Evolutionary conservation across 2,797 vertebrate species (phyloP).

Genomic region (Betta splendens): DNA sequence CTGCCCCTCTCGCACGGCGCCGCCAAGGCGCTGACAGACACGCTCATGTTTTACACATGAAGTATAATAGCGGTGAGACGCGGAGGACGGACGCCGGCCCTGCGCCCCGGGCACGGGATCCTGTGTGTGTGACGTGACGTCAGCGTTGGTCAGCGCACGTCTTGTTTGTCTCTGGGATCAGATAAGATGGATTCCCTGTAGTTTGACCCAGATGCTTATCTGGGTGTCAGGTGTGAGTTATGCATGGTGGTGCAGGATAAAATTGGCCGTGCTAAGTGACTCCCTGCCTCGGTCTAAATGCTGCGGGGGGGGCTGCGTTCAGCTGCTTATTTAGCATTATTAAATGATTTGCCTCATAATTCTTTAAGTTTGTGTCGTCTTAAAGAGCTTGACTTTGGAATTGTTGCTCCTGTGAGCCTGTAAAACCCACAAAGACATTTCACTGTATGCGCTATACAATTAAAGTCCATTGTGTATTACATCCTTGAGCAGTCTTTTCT

Average conservation of each 20-base stretch:
- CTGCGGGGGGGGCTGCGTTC: constrained; percentile 43
- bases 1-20: constrained; percentile 27
- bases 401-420: constrained; percentile 3
- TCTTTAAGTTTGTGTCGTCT: constrained; percentile 21
- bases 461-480: constrained; percentile 40
- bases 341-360: constrained; percentile 12
- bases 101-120: too few species aligned
- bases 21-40: constrained; percentile 3
- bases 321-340: constrained; percentile 7
- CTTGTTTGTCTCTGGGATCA: constrained; percentile 56
- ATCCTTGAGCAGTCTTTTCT: constrained; percentile 35
- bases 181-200: constrained; percentile 61
- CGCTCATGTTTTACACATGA: neutral
- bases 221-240: constrained; percentile 55
- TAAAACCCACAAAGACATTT: constrained; percentile 24
- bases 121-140: constrained; percentile 18
- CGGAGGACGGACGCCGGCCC: constrained; percentile 24
- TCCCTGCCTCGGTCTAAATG: constrained; percentile 45
- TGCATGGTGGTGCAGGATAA: constrained; percentile 53
- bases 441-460: constrained; percentile 29
- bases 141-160: constrained; percentile 43
- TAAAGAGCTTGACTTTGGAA: constrained; percentile 14
- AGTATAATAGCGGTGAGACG: constrained; percentile 19
- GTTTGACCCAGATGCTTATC: constrained; percentile 71
- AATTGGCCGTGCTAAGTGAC: constrained; percentile 59